Evolutionary conservation across 2,797 vertebrate species (phyloP), one percentile per base, ranked within the genome.

Genomic region (Gadopsis marmoratus): DNA sequence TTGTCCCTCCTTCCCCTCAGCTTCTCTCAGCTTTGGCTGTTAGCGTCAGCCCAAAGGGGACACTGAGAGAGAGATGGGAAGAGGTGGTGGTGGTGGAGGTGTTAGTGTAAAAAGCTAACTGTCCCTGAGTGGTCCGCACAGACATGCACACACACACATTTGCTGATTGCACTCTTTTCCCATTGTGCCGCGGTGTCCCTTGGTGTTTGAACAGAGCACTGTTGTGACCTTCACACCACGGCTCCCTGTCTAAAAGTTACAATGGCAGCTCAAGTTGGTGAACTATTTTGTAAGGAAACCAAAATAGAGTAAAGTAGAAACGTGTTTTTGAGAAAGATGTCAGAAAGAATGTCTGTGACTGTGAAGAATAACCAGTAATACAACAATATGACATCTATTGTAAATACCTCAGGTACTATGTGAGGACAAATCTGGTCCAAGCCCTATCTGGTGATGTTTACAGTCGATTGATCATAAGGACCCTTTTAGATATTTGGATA

Each of bases 41-140:
- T 85, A 79, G 78, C 54, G 3, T 58, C 67, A 17, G 89, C 85
- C 87, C 85, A 70, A 12, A 73, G 87, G 88, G 71, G 74, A 11
- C 43, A 19, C 41, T 26, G 72, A 88, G 79, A 71, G 81, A 78
- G 82, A 78, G 73, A 58, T 19, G 61, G 60, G 21, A 64, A 66
- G 33, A 83, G 47, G 65, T 67, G 33, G 33, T 6, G 77, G 54
- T 47, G 35, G 39, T 55, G 50, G 21, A 33, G 76, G 85, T 81
- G 86, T 82, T 74, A 17, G 87, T 92, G 89, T 86, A 80, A 93
- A 93, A 92, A 93, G 90, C 89, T 82, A 73, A 76, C 48, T 47
- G 76, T 90, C 79, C 78, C 84, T 37, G 59, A 89, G 85, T 87
- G 82, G 67, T 41, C 29, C 37, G 33, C 69, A 72, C 68, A 79